A percentile compares a stretch with the other conserved stretches of the same genome.
These are phyloP conservation scores for Cyanoramphus novaezelandiae DNA, from an alignment of 2,113 vertebrate species.

Conservation along the genomic window DNA sequence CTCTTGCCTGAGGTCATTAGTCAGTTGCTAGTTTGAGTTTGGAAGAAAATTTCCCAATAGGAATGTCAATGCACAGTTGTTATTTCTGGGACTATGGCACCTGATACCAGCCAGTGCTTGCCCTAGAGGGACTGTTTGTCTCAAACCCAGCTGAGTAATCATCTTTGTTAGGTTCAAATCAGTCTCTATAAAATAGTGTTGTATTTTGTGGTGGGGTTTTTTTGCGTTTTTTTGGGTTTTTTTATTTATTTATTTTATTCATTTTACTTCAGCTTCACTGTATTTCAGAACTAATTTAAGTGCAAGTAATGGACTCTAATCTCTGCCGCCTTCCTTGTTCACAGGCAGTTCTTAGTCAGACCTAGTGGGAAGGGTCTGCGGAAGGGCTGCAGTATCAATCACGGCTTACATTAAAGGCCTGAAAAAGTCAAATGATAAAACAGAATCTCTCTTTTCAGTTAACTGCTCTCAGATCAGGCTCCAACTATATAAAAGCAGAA, in stretches of 20 bases:
- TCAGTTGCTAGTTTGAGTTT: not conserved
- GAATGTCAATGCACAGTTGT: not conserved
- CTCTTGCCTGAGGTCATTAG: not conserved
- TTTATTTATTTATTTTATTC: not conserved
- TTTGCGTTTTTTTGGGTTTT: not conserved
- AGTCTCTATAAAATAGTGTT: not conserved
- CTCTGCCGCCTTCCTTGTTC: not conserved
- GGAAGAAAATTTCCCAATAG: not conserved
- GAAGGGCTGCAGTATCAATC: not conserved
- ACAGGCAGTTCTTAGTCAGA: not conserved
- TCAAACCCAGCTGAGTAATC: not conserved
- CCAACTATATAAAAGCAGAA: not conserved
- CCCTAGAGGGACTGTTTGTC: not conserved
- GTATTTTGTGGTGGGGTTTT: not conserved
- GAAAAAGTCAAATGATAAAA: not conserved
- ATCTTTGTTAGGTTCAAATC: not conserved
- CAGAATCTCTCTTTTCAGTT: not conserved
- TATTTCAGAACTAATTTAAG: constrained; percentile 3
- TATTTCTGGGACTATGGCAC: not conserved
- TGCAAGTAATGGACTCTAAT: not conserved
- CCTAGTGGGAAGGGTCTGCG: not conserved
- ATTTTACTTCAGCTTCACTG: not conserved
- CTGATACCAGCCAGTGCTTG: not conserved
- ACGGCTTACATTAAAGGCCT: not conserved
- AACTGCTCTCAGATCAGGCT: not conserved